Evolutionary conservation across 2,797 vertebrate genomes (phyloP).

Genomic region (Sebastes itinus): DNA sequence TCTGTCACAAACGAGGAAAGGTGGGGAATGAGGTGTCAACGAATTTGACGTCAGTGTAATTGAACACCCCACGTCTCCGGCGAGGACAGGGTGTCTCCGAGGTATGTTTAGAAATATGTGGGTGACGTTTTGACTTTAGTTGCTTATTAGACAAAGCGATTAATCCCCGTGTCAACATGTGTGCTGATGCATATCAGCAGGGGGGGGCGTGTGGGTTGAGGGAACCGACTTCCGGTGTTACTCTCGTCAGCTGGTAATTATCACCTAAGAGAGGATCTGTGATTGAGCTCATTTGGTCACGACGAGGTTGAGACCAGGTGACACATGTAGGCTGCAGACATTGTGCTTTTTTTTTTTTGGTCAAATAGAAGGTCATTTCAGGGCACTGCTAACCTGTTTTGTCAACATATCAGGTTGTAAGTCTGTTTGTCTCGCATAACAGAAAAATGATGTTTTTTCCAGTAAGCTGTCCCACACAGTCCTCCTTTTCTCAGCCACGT

Average conservation of each 20-base stretch:
- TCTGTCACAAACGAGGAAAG: constrained; percentile 41
- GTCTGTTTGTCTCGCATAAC: constrained; percentile 1
- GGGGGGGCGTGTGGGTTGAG: constrained; percentile 51
- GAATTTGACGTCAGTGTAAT: constrained; percentile 49
- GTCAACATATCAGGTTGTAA: background rate
- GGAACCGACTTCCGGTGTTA: constrained; percentile 16
- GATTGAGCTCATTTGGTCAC: constrained; percentile 43
- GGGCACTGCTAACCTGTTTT: background rate
- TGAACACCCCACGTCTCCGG: constrained; percentile 43
- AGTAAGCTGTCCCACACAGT: constrained; percentile 11
- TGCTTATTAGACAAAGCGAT: constrained; percentile 68
- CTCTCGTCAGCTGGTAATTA: constrained; percentile 66
- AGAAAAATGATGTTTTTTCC: background rate
- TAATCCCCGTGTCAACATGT: constrained; percentile 63
- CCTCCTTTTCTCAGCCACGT: constrained; percentile 13
- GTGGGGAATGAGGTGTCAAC: constrained; percentile 55
- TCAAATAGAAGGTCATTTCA: background rate
- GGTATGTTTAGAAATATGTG: constrained; percentile 75
- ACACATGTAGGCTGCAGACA: background rate
- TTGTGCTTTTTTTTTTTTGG: background rate
- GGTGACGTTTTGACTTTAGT: constrained; percentile 58
- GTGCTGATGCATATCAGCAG: constrained; percentile 47
- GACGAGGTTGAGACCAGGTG: constrained; percentile 4
- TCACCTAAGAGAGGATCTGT: constrained; percentile 48
- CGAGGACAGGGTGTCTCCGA: constrained; percentile 39